Percentiles rank a stretch among this genome's conserved stretches.
These are phyloP conservation scores for Masnerella sp. DNA, from an alignment of 2,888 invertebrate genomes.

Conservation along the genomic window DNA sequence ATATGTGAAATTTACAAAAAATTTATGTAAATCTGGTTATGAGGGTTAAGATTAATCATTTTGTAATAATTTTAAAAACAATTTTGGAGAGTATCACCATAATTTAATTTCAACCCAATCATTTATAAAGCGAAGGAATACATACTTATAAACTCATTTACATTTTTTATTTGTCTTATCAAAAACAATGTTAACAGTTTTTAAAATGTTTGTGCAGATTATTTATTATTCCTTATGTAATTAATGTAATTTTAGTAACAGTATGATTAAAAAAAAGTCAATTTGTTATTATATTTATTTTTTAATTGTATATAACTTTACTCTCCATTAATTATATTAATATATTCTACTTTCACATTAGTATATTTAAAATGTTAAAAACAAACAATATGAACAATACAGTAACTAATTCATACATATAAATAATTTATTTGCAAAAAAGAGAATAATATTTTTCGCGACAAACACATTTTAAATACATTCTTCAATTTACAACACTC, in stretches of 20 bases:
- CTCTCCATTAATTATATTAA: too few relatives aligned
- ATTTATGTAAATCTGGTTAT: too few relatives aligned
- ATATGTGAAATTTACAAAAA: too few relatives aligned
- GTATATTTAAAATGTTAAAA: slow-evolving; percentile 1
- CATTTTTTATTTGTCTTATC: slow-evolving; percentile 24
- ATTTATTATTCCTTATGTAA: slow-evolving; percentile 12
- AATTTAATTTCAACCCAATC: too few relatives aligned
- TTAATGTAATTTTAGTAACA: slow-evolving; percentile 24
- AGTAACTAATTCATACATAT: background rate
- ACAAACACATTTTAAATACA: background rate
- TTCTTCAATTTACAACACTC: slow-evolving; percentile 1
- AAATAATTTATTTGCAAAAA: too few relatives aligned
- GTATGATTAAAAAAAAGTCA: slow-evolving; percentile 20
- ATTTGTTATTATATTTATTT: slow-evolving; percentile 14
- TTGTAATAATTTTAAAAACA: too few relatives aligned
- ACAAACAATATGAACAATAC: background rate
- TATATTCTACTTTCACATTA: slow-evolving; percentile 17
- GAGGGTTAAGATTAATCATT: too few relatives aligned
- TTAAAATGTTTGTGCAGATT: slow-evolving; percentile 27
- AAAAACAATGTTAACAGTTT: slow-evolving; percentile 28
- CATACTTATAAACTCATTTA: slow-evolving; percentile 6
- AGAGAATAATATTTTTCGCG: background rate
- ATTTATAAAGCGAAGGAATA: too few relatives aligned
- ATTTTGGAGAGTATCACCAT: too few relatives aligned
- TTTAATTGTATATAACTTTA: slow-evolving; percentile 7